Conservation (phyloP, 2,888 invertebrate genomes). For the Drosophila melanosoma region DNA sequence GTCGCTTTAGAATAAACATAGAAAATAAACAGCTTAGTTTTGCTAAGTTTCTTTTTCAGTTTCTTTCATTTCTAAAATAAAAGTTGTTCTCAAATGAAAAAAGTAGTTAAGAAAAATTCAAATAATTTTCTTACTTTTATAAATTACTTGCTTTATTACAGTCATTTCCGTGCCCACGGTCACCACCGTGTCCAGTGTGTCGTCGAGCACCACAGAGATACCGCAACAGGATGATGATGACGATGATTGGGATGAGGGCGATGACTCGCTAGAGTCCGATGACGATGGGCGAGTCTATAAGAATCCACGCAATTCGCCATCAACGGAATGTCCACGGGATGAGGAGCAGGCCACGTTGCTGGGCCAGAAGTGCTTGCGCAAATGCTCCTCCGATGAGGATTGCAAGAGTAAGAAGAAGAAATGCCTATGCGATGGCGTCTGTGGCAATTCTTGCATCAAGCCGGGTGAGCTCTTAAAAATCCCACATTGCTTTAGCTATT, state of each 20-base stretch:
- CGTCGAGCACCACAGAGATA: conserved; percentile 77
- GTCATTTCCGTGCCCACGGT: conserved; percentile 76
- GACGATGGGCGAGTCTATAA: conserved; percentile 94
- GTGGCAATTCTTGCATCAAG: conserved; percentile 99
- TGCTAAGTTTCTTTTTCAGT: background rate
- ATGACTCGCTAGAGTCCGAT: conserved; percentile 88
- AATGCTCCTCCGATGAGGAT: conserved; percentile 97
- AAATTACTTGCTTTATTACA: conserved; percentile 27
- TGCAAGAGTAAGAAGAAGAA: conserved; percentile 98
- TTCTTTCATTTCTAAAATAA: background rate
- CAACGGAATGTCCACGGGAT: conserved; percentile 93
- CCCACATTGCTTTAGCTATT: background rate
- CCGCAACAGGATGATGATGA: conserved; percentile 82
- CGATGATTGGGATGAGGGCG: conserved; percentile 83
- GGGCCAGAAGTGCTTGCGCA: conserved; percentile 95
- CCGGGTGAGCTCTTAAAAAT: conserved; percentile 88
- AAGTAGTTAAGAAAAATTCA: background rate
- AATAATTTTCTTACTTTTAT: background rate
- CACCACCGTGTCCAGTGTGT: conserved; percentile 35
- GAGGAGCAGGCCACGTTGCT: conserved; percentile 93
- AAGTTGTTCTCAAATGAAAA: background rate
- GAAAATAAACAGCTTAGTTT: background rate
- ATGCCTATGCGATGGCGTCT: conserved; percentile 98
- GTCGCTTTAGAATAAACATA: background rate
- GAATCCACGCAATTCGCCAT: conserved; percentile 95